A percentile compares a stretch with the other conserved stretches of the same genome.
phyloP scores from a whole-genome alignment of 64 coral and sea anemone genomes.

The Montipora efflorescens region DNA sequence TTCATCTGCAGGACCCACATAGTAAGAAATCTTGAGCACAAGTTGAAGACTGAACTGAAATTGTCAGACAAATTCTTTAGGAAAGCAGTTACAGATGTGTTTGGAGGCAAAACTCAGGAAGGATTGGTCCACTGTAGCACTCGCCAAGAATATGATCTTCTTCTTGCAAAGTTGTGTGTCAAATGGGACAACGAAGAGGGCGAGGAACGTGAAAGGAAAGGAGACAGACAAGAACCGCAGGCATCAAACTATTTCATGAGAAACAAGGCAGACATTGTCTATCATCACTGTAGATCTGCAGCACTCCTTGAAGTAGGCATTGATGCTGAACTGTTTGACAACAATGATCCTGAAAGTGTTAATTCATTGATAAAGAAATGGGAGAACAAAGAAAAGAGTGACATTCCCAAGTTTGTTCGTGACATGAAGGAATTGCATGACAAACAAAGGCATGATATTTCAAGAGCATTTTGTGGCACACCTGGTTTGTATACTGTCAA shows the following conservation, averaged over 20 bases:
- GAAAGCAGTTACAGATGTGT: slow-evolving; percentile 21
- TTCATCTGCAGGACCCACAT: slow-evolving; percentile 32
- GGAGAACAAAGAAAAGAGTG: slow-evolving; percentile 18
- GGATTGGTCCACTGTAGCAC: slow-evolving; percentile 36
- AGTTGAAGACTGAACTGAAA: slow-evolving; percentile 47
- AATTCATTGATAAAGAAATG: slow-evolving; percentile 65
- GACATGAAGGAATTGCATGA: slow-evolving; percentile 56
- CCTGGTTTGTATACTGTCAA: slow-evolving; percentile 58
- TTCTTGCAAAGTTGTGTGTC: slow-evolving; percentile 31
- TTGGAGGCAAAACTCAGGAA: slow-evolving; percentile 59
- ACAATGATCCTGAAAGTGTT: slow-evolving; percentile 71
- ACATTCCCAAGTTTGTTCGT: slow-evolving; percentile 40
- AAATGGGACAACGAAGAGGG: slow-evolving; percentile 51
- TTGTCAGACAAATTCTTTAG: slow-evolving; percentile 63
- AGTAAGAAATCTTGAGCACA: slow-evolving; percentile 38
- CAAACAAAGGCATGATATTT: slow-evolving; percentile 72
- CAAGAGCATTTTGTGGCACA: slow-evolving; percentile 58
- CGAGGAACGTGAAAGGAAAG: slow-evolving; percentile 25
- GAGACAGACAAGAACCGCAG: neutral
- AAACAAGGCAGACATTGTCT: slow-evolving; percentile 68
- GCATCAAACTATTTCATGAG: slow-evolving; percentile 49
- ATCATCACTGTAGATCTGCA: slow-evolving; percentile 48
- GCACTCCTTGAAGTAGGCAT: slow-evolving; percentile 41
- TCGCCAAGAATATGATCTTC: slow-evolving; percentile 45
- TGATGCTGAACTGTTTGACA: slow-evolving; percentile 49